Evolutionary conservation across 1,140 invertebrate species (phyloP), one percentile per base, ranked within the genome.

Genomic region (Steinernema feltiae): DNA sequence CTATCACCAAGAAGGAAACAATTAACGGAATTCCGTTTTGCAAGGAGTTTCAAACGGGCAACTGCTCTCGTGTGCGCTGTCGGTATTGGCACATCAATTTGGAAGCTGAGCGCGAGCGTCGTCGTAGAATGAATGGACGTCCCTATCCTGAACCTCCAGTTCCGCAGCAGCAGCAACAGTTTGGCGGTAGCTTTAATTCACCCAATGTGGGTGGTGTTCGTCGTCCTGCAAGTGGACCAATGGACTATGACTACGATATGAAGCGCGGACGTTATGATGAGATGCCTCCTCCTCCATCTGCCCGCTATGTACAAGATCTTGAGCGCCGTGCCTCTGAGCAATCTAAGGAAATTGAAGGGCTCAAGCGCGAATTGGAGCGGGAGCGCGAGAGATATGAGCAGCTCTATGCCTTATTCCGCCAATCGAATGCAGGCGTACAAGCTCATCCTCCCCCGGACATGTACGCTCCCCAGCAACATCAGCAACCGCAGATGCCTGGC

Each of bases 1-100:
- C 83, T 41, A 78, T 84, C 53, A 77, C 80, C 30, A 72, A 80
- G 30, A 72, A 74, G 27, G 82, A 84, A 63, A 83, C 74, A 0
- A 85, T 84, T 53, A 83, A 83, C 76, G 83, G 83, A 2, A 85
- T 84, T 77, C 82, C 82, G 30, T 72, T 84, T 41, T 84, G 82
- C 82, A 84, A 84, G 75, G 80, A 82, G 71, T 82, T 82, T 35
- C 80, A 82, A 75, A 70, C 78, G 21, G 75, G 78, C 2, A 78
- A 72, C 21, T 82, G 80, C 70, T 63, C 81, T 31, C 75, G 81
- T 30, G 80, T 53, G 27, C 80, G 80, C 29, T 82, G 80, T 70
- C 80, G 80, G 27, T 82, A 81, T 63, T 81, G 80, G 79, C 80
- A 81, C 31, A 77, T 81, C 29, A 81, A 81, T 63, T 48, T 81